Base-by-base conservation (phyloP, 2,113 vertebrate genomes). In the Puffinus mauretanicus region DNA sequence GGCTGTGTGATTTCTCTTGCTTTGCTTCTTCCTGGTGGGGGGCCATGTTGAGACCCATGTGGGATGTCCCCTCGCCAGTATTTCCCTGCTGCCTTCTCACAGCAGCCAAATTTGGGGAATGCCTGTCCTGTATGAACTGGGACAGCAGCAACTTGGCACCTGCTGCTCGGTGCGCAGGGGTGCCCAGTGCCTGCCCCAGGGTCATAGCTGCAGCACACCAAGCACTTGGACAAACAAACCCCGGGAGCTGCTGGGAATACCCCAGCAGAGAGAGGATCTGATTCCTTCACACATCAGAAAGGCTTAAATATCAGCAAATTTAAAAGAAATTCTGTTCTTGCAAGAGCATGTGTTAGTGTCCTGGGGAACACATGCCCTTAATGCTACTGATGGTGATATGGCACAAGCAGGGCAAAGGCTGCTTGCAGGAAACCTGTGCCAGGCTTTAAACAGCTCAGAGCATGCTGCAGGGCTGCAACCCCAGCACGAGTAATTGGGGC, bases 81-180 rank as follows among this genome's bases (percentile, higher is more conserved):
- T 54, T 75, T 96, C 90, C 89, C 85, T 94, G 66, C 11, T 1
- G 1, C 72, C 93, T 86, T 83, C 64, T 96, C 87, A 88, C 9
- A 4, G 62, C 22, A 42, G 57, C 64, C 91, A 66, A 40, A 97
- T 97, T 55, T 96, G 66, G 95, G 90, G 71, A 87, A 95, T 38
- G 61, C 51, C 60, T 89, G 64, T 52, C 44, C 40, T 54, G 24
- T 22, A 16, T 85, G 93, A 85, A 66, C 78, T 20, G 57, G 66
- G 86, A 88, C 55, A 85, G 36, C 18, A 91, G 66, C 76, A 87
- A 85, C 88, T 94, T 26, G 8, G 51, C 32, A 77, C 82, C 95
- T 93, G 91, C 94, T 97, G 42, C 29, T 79, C 11, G 8, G n/a
- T 5, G 0, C 52, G 79, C 67, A 88, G 75, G 32, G 46, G 27